These are phyloP conservation scores for Nyctibius grandis DNA, from an alignment of 2,797 vertebrate genomes.

Conservation along the genomic window DNA sequence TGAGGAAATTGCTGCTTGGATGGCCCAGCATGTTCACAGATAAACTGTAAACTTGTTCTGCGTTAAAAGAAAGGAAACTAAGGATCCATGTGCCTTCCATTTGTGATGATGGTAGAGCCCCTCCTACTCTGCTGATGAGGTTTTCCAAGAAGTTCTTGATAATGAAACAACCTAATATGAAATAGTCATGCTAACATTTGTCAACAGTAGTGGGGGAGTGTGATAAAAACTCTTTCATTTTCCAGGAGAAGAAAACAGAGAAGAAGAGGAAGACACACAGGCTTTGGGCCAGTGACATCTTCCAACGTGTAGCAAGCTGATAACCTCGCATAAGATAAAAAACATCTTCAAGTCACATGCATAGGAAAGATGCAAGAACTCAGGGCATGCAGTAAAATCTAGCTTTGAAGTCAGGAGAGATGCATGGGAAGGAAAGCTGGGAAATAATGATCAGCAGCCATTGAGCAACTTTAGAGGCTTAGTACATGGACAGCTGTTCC, in stretches of 20 bases:
- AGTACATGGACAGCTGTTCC: not conserved
- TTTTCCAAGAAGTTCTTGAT: not conserved
- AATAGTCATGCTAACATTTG: not conserved
- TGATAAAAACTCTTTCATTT: not conserved
- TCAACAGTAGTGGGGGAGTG: not conserved
- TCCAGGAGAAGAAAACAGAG: not conserved
- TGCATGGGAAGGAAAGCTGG: not conserved
- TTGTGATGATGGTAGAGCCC: not conserved
- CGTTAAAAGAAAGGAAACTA: not conserved
- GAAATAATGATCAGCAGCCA: not conserved
- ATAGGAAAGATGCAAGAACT: not conserved
- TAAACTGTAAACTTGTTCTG: not conserved
- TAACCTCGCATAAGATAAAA: not conserved
- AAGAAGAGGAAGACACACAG: not conserved
- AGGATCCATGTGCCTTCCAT: not conserved
- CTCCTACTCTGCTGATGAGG: not conserved
- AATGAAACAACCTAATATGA: not conserved
- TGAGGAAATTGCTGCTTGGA: not conserved
- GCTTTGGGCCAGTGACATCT: not conserved
- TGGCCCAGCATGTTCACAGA: not conserved
- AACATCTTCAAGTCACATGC: not conserved
- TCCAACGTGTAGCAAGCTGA: not conserved
- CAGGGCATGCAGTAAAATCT: not conserved
- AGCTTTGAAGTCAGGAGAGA: not conserved
- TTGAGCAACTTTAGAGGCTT: not conserved